Percentiles rank a stretch among this genome's conserved stretches.
These are phyloP conservation scores for Vollenhovia emeryi DNA, from an alignment of 1,140 invertebrate genomes.

Conservation along the genomic window DNA sequence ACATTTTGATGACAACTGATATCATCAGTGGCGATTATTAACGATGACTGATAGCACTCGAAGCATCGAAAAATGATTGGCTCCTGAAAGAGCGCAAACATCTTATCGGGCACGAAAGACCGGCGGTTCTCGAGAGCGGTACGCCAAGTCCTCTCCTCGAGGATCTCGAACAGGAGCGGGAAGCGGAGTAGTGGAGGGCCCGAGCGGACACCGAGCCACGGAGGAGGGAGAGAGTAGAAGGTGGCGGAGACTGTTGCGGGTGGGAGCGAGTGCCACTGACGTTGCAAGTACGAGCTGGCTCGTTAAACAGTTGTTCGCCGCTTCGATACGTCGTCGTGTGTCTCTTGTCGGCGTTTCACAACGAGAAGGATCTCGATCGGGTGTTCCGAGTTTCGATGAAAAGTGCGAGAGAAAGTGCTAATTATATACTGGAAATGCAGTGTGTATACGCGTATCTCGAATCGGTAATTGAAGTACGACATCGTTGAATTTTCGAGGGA, in stretches of 20 bases:
- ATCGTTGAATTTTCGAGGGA: not conserved
- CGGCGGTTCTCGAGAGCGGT: slow-evolving; percentile 26
- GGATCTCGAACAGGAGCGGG: slow-evolving; percentile 17
- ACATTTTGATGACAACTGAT: slow-evolving; percentile 4
- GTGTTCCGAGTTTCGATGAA: not conserved
- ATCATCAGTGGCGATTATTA: not conserved
- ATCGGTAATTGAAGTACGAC: not conserved
- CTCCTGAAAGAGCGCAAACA: slow-evolving; percentile 48
- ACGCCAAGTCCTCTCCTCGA: slow-evolving; percentile 35
- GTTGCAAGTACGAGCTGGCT: slow-evolving; percentile 74
- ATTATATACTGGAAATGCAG: not conserved
- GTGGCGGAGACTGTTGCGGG: slow-evolving; percentile 66
- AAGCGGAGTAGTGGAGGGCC: slow-evolving; percentile 50
- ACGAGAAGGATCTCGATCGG: not conserved
- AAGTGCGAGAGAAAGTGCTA: not conserved
- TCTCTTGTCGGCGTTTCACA: not conserved
- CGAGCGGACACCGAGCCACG: slow-evolving; percentile 28
- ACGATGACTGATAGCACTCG: not conserved
- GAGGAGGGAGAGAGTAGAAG: slow-evolving; percentile 55
- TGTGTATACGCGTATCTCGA: not conserved
- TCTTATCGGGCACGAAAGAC: slow-evolving; percentile 40
- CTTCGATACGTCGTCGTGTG: slow-evolving; percentile 71
- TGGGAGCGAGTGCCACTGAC: slow-evolving; percentile 73
- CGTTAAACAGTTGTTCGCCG: slow-evolving; percentile 79
- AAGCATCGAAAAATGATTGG: slow-evolving; percentile 20